Percentiles rank a stretch among this genome's conserved stretches.
phyloP scores from a whole-genome alignment of 2,113 vertebrate species.

The Gracilinanus agilis region DNA sequence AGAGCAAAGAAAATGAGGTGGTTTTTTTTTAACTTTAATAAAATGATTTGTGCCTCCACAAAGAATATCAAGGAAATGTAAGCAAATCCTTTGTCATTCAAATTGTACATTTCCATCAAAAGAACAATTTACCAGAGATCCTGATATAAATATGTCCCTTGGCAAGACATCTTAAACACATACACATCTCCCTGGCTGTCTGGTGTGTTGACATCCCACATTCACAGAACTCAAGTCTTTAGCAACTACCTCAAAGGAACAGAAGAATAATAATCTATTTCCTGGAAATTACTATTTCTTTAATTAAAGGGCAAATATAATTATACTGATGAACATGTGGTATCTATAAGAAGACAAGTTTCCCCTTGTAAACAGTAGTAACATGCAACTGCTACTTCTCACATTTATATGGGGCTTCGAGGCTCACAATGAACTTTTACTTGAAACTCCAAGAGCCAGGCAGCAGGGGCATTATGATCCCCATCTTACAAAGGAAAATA shows the following conservation, averaged over 20 bases:
- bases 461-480: not conserved
- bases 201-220: not conserved
- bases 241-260: constrained; percentile 42
- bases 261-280: constrained; percentile 26
- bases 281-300: constrained; percentile 45
- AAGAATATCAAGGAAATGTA: constrained; percentile 39
- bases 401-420: not conserved
- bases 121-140: constrained; percentile 26
- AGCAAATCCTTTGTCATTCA: constrained; percentile 34
- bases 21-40: constrained; percentile 6
- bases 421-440: not conserved
- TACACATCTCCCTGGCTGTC: not conserved
- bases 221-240: not conserved
- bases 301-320: constrained; percentile 56
- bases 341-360: constrained; percentile 14
- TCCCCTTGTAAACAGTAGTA: not conserved
- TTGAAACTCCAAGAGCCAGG: not conserved
- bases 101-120: constrained; percentile 37
- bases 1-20: constrained; percentile 51
- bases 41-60: constrained; percentile 48
- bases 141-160: constrained; percentile 36
- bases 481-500: not conserved
- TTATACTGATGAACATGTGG: constrained; percentile 17
- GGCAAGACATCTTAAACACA: not conserved
- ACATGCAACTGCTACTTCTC: not conserved